These are phyloP conservation scores for Porites evermanni DNA, from an alignment of 92 coral and sea anemone genomes.

Conservation along the genomic window DNA sequence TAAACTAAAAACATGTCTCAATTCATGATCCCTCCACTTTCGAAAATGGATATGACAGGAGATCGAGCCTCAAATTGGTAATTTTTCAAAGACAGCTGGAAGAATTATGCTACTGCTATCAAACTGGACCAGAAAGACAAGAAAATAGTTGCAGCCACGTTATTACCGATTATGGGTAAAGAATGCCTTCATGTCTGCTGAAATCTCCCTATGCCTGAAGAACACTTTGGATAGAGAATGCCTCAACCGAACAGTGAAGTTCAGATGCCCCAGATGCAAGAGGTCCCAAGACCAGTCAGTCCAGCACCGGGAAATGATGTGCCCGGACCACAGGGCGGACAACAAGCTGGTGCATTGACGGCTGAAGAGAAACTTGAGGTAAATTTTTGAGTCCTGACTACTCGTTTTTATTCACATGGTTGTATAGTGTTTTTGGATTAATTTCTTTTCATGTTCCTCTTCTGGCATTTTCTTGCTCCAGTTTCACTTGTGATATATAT, in stretches of 20 bases:
- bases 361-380: too few species aligned
- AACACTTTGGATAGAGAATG: too few species aligned
- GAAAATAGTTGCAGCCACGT: background rate
- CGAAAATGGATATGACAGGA: background rate
- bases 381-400: too few species aligned
- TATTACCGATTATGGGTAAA: background rate
- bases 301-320: too few species aligned
- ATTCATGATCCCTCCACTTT: background rate
- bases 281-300: background rate
- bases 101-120: background rate
- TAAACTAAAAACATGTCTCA: background rate
- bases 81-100: background rate
- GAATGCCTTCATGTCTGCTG: background rate
- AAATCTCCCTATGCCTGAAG: background rate
- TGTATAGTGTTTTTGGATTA: too few species aligned
- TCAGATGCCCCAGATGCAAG: constrained; percentile 14
- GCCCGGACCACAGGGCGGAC: too few species aligned
- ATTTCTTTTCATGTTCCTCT: too few species aligned
- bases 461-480: too few species aligned
- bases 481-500: too few species aligned
- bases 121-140: background rate
- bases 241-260: too few species aligned
- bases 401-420: too few species aligned
- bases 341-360: too few species aligned
- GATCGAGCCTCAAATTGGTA: background rate